Evolutionary conservation across 2,113 vertebrate genomes (phyloP), one percentile per base, ranked within the genome.

Genomic region (Dicentrarchus labrax): DNA sequence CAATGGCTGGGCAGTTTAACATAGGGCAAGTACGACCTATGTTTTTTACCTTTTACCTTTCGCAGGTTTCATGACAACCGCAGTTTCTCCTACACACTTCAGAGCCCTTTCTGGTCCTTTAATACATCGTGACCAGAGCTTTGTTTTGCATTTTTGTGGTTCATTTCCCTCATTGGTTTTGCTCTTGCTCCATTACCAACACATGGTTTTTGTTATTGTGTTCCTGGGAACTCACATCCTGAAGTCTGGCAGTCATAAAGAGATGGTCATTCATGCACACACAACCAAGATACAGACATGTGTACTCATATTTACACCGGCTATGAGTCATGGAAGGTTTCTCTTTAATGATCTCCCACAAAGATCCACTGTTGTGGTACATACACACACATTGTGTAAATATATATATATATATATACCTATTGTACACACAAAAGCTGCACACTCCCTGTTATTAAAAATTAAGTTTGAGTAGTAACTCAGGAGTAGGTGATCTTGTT

Each of bases 281-380:
- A 9, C 16, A 53, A 43, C 71, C 57, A 45, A 53, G 59, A 47
- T 43, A 65, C 39, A 45, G 65, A 61, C 79, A 78, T 50, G 30
- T 77, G 82, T n/a, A 15, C n/a, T 51, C 39, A 15, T 81, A 30
- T 88, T 80, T 53, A 64, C 76, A 39, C 15, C 69, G 64, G 7
- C 12, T 53, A 17, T 88, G 74, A 85, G 22, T 83, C 70, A 72
- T 36, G 54, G 66, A 72, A 69, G 68, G 15, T 43, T 73, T 22
- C 16, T 59, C 57, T 50, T 5, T 30, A 17, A 41, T 47, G 47
- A 62, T 12, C 43, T 38, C 38, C 16, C 12, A 36, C 53, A 50
- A 3, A 61, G 45, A 72, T 19, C 51, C 3, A 2, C 66, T 54
- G 59, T 68, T 67, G 45, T 80, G 41, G 71, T 53, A 15, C 0